These are phyloP conservation scores for Sturnus vulgaris DNA, from an alignment of 2,113 vertebrate genomes.

Conservation along the genomic window DNA sequence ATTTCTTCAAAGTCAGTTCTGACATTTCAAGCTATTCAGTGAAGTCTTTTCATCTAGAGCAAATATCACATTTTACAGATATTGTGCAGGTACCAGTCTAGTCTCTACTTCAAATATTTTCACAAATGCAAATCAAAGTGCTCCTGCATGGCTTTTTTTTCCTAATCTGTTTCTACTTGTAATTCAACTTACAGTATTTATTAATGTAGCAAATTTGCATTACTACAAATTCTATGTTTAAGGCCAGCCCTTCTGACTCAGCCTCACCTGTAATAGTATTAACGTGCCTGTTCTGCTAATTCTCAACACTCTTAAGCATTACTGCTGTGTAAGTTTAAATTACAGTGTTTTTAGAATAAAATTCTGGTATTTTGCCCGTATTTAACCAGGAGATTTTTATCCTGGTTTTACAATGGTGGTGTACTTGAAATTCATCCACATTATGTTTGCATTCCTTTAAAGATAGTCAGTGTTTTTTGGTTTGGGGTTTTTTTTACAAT, in stretches of 20 bases:
- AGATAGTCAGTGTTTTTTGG: background rate
- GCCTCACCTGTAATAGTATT: background rate
- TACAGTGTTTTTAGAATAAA: background rate
- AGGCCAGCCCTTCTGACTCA: background rate
- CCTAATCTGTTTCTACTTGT: rapidly evolving
- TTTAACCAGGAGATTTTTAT: background rate
- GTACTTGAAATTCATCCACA: background rate
- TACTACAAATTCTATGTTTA: background rate
- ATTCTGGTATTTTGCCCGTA: background rate
- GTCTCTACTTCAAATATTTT: background rate
- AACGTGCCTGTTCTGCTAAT: background rate
- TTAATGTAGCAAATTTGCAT: background rate
- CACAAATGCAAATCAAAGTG: background rate
- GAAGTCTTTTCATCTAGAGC: background rate
- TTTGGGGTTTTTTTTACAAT: background rate
- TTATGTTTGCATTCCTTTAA: background rate
- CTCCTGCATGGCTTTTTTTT: background rate
- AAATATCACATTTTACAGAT: background rate
- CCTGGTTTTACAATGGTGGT: background rate
- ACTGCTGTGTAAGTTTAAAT: background rate
- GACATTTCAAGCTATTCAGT: background rate
- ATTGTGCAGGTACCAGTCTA: background rate
- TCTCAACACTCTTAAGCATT: background rate
- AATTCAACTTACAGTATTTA: background rate
- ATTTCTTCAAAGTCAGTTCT: background rate